phyloP scores from a whole-genome alignment of 1,140 invertebrate genomes.

The Nasonia longicornis region DNA sequence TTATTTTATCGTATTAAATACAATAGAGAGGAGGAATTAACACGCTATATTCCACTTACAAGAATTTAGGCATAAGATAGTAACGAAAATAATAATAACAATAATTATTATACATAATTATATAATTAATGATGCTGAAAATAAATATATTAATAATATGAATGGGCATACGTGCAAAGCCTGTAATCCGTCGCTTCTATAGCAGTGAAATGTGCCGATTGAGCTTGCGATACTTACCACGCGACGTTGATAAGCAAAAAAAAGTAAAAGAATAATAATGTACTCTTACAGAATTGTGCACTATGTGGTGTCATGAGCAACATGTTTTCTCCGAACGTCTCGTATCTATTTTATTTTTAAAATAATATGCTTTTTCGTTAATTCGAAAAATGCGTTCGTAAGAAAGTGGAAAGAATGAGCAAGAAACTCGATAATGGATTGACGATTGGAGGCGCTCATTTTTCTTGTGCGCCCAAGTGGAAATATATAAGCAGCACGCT shows the following conservation, averaged over 20 bases:
- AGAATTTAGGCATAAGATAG: conserved; percentile 24
- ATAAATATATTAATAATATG: conserved; percentile 31
- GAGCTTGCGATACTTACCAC: conserved; percentile 27
- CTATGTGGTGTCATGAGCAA: neutral
- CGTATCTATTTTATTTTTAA: conserved; percentile 28
- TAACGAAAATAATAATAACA: conserved; percentile 34
- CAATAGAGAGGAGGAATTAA: conserved; percentile 34
- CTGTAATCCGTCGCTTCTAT: conserved; percentile 15
- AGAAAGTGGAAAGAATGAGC: neutral
- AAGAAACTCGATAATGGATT: neutral
- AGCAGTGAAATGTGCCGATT: conserved; percentile 31
- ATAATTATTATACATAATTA: conserved; percentile 25
- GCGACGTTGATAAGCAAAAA: conserved; percentile 6
- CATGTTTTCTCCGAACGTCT: conserved; percentile 18
- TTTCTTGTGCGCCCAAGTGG: neutral
- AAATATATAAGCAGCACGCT: neutral
- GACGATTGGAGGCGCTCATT: neutral
- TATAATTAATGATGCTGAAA: conserved; percentile 2
- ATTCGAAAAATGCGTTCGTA: neutral
- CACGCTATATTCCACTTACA: conserved; percentile 26
- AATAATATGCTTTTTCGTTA: neutral
- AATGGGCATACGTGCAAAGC: conserved; percentile 29
- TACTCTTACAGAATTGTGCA: conserved; percentile 11
- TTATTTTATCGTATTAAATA: conserved; percentile 22
- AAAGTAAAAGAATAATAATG: conserved; percentile 27